Base-by-base conservation (phyloP, 2,888 invertebrate species). In the Diploptera punctata region DNA sequence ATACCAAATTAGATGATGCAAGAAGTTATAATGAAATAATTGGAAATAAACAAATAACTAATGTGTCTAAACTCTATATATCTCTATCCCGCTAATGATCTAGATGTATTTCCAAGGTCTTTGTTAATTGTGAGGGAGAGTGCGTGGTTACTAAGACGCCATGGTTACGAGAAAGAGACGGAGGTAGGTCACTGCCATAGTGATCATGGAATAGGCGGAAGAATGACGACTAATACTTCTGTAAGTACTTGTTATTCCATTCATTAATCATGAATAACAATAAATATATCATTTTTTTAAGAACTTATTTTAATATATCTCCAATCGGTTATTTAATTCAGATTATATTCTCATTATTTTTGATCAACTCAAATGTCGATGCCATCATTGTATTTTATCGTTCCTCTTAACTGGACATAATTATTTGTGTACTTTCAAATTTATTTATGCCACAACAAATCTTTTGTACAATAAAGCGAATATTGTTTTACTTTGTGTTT, bases 171-270 rank as follows among this genome's bases (percentile, higher is more conserved):
- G 49, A 24, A n/a, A n/a, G n/a, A n/a, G n/a, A n/a, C n/a, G n/a
- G 52, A 18, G 13, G 21, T 21, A 24, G 19, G 57, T 31, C 71
- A 71, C 67, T 33, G n/a, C n/a, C n/a, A 72, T 49, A 57, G 60
- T 68, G 72, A 72, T 72, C 44, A 72, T 72, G 61, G 68, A 26
- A 57, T 68, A 61, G 61, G 57, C 60, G 24, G 60, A 60, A 68
- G 49, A 29, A 68, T 68, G 68, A 60, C 60, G 44, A 33, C 57
- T 54, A 47, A 60, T 21, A 21, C 26, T 44, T 44, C 52, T 43
- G 62, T 62, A 43, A 62, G 62, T 62, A 62, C 21, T 19, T 19
- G 19, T 21, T 43, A 62, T 62, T 60, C 19, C 33, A 21, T 16
- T 62, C 18, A 62, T 62, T 21, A 21, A 19, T 62, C 43, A 62